These are phyloP conservation scores for Argya squamiceps DNA, from an alignment of 2,797 vertebrate genomes.

Conservation along the genomic window DNA sequence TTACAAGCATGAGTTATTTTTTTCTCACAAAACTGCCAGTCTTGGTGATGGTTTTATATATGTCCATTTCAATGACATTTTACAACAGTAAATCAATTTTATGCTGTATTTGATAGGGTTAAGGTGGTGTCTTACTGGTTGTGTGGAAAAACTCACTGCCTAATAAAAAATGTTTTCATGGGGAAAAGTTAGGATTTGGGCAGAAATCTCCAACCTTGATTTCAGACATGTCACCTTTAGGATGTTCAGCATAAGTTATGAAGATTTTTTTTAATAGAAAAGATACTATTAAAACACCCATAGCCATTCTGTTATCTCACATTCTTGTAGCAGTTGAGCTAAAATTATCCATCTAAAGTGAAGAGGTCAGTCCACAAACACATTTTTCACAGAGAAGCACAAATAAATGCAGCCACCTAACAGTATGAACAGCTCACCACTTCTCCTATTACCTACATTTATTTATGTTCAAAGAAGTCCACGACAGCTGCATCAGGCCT, in stretches of 20 bases:
- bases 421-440: not conserved
- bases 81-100: not conserved
- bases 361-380: not conserved
- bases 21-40: not conserved
- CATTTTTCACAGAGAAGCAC: not conserved
- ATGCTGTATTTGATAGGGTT: not conserved
- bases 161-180: not conserved
- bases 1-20: not conserved
- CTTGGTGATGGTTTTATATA: not conserved
- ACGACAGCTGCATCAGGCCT: conserved; percentile 79
- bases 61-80: not conserved
- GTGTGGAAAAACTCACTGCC: not conserved
- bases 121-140: not conserved
- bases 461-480: conserved; percentile 78
- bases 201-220: not conserved
- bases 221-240: not conserved
- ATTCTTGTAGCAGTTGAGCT: not conserved
- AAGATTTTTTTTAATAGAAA: not conserved
- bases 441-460: conserved; percentile 69
- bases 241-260: not conserved
- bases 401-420: not conserved
- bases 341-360: not conserved
- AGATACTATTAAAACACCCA: not conserved
- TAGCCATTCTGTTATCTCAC: not conserved
- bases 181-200: not conserved